Evolutionary conservation across 2,888 invertebrate species (phyloP).

Genomic region (Ochlodes sylvanus): DNA sequence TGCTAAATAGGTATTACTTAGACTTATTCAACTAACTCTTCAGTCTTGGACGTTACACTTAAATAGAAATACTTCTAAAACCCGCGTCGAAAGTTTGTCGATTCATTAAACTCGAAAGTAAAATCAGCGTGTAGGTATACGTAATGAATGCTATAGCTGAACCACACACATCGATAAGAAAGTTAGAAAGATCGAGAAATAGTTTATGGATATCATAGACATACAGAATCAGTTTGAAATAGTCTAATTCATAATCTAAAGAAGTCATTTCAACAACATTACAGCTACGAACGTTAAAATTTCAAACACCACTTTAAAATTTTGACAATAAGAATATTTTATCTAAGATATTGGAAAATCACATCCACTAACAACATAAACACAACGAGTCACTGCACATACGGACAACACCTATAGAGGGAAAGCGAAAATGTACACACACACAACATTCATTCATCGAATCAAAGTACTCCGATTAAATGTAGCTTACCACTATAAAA

Average conservation of each 20-base stretch:
- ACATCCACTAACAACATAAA: conserved; percentile 70
- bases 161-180: conserved; percentile 53
- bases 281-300: conserved; percentile 52
- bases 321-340: conserved; percentile 52
- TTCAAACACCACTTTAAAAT: conserved; percentile 50
- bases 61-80: conserved; percentile 82
- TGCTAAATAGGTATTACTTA: conserved; percentile 82
- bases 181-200: conserved; percentile 48
- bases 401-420: conserved; percentile 75
- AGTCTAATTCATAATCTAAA: conserved; percentile 53
- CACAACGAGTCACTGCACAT: conserved; percentile 68
- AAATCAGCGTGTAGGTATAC: conserved; percentile 52
- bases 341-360: conserved; percentile 70
- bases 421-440: conserved; percentile 75
- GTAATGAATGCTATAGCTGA: conserved; percentile 54
- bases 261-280: conserved; percentile 53
- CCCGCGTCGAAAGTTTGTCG: conserved; percentile 78
- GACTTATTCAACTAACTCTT: conserved; percentile 83
- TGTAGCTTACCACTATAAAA: conserved; percentile 61
- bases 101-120: conserved; percentile 57
- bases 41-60: conserved; percentile 85
- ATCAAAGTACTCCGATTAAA: conserved; percentile 49
- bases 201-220: conserved; percentile 47
- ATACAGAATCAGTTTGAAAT: conserved; percentile 50
- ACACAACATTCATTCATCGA: conserved; percentile 68